These are phyloP conservation scores for Pocillopora meandrina DNA, from an alignment of 92 coral and sea anemone genomes.

Conservation along the genomic window DNA sequence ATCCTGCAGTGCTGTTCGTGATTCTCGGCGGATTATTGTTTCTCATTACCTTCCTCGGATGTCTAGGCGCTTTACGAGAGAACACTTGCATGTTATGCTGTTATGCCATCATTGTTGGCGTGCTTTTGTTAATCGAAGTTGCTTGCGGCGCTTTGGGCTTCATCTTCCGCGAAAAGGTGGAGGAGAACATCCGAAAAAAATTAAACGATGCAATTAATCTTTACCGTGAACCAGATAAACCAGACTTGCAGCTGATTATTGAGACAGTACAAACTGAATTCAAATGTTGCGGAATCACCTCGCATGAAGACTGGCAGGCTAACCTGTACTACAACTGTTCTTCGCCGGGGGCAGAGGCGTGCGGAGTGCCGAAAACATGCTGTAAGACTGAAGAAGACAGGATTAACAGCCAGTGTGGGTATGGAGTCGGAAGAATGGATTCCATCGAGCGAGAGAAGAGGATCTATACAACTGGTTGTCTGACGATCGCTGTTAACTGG, in stretches of 20 bases:
- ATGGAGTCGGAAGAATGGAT: constrained; percentile 48
- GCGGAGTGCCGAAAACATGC: constrained; percentile 79
- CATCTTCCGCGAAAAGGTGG: constrained; percentile 45
- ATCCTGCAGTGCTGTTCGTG: constrained; percentile 66
- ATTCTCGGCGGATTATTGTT: constrained; percentile 60
- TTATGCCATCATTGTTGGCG: constrained; percentile 39
- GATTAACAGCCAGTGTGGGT: constrained; percentile 73
- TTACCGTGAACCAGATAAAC: constrained; percentile 62
- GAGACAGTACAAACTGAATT: constrained; percentile 67
- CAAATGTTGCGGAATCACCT: constrained; percentile 62
- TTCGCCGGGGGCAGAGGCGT: constrained; percentile 52
- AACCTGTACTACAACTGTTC: constrained; percentile 70
- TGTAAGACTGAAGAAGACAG: constrained; percentile 48
- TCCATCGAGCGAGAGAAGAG: background rate
- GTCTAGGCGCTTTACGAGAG: constrained; percentile 76
- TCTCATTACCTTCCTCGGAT: constrained; percentile 70
- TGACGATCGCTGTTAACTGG: constrained; percentile 51
- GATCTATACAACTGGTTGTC: constrained; percentile 66
- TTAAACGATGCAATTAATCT: constrained; percentile 37
- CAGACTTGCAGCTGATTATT: constrained; percentile 62
- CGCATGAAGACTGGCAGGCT: constrained; percentile 62
- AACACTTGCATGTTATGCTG: constrained; percentile 61
- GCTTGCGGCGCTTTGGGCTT: constrained; percentile 55
- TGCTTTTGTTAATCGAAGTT: constrained; percentile 50
- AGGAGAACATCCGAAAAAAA: constrained; percentile 37